A percentile compares a stretch with the other conserved stretches of the same genome.
Conservation (phyloP, 2,797 vertebrate species). For the Knipowitschia caucasica region DNA sequence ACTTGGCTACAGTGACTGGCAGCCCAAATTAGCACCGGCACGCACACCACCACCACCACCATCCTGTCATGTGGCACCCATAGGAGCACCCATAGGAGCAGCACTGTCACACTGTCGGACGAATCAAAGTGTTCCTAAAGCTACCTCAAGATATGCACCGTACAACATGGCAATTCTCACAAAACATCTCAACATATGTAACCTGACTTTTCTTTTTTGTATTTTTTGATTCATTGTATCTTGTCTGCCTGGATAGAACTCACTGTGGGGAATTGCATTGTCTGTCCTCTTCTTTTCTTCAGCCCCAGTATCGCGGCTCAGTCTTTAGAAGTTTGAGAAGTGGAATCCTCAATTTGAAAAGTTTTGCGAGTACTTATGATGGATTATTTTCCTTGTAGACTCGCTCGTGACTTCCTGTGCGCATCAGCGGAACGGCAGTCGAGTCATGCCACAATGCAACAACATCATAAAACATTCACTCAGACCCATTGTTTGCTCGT, state of each 20-base stretch:
- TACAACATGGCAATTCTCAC: not conserved
- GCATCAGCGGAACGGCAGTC: not conserved
- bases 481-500: not conserved
- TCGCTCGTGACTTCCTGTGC: not conserved
- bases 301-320: not conserved
- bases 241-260: not conserved
- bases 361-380: not conserved
- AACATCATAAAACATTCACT: not conserved
- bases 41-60: not conserved
- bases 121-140: not conserved
- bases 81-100: not conserved
- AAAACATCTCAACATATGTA: slow-evolving; percentile 2
- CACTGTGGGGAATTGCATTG: not conserved
- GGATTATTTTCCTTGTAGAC: slow-evolving; percentile 11
- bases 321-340: slow-evolving; percentile 4
- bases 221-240: not conserved
- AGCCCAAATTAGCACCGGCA: slow-evolving; percentile 4
- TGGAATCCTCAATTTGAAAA: slow-evolving; percentile 6
- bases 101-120: not conserved
- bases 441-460: not conserved
- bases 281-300: slow-evolving; percentile 8
- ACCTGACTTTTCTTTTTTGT: not conserved
- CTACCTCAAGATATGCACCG: not conserved
- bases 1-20: slow-evolving; percentile 10
- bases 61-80: slow-evolving; percentile 3